phyloP scores from a whole-genome alignment of 2,888 invertebrate species.

The Uloborus plumipes region DNA sequence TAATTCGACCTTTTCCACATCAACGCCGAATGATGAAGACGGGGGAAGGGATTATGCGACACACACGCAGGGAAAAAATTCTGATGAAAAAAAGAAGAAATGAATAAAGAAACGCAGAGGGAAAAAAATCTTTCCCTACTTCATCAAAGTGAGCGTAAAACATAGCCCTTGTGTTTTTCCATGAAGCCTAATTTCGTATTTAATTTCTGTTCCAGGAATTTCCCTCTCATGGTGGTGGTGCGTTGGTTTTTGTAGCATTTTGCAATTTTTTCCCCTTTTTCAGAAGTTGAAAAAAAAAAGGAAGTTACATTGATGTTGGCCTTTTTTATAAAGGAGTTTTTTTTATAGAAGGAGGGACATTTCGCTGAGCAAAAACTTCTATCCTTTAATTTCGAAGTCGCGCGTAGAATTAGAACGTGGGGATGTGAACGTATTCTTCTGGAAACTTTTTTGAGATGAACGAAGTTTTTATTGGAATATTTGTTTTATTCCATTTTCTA shows the following conservation, averaged over 20 bases:
- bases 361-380: conserved; percentile 32
- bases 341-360: conserved; percentile 24
- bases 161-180: conserved; percentile 44
- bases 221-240: conserved; percentile 20
- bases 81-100: neutral
- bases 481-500: conserved; percentile 21
- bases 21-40: conserved; percentile 24
- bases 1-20: conserved; percentile 47
- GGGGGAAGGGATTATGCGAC: too few relatives aligned
- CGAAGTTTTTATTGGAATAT: conserved; percentile 38
- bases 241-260: conserved; percentile 19
- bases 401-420: conserved; percentile 28
- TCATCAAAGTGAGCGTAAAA: conserved; percentile 44
- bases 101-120: neutral
- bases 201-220: conserved; percentile 45
- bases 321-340: conserved; percentile 30
- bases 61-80: neutral
- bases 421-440: conserved; percentile 8
- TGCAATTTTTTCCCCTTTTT: conserved; percentile 8
- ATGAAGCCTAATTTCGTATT: conserved; percentile 36
- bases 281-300: conserved; percentile 28
- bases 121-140: conserved; percentile 8
- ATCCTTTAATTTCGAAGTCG: conserved; percentile 43
- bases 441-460: conserved; percentile 20
- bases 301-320: conserved; percentile 23